Evolutionary conservation across 2,113 vertebrate species (phyloP).

Genomic region (Actenoides lindsayi): DNA sequence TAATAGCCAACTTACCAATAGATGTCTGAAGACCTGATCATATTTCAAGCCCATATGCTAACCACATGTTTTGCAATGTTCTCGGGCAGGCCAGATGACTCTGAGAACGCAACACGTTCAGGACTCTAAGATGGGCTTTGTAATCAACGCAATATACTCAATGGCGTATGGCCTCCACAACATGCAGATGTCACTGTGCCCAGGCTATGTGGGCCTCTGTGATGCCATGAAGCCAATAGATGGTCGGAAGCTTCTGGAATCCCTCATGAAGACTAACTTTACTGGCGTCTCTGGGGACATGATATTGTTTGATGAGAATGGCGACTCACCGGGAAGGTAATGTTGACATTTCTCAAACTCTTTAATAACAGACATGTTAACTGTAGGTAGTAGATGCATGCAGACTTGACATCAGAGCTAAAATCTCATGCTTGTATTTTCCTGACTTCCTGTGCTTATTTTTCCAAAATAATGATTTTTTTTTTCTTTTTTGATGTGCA

Average conservation of each 20-base stretch:
- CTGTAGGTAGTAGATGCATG: accelerated
- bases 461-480: not conserved
- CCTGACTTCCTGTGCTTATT: not conserved
- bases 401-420: not conserved
- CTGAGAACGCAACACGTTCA: conserved; percentile 92
- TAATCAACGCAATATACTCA: conserved; percentile 97
- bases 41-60: not conserved
- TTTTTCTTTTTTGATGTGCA: not conserved
- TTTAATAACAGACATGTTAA: not conserved
- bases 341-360: not conserved
- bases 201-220: conserved; percentile 89
- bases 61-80: not conserved
- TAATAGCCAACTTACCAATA: not conserved
- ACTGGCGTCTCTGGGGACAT: conserved; percentile 93
- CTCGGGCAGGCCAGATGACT: conserved; percentile 84
- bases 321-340: conserved; percentile 97
- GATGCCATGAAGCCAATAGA: conserved; percentile 96
- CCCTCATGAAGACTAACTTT: conserved; percentile 97
- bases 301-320: conserved; percentile 95
- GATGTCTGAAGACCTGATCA: not conserved
- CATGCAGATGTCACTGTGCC: conserved; percentile 91
- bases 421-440: not conserved
- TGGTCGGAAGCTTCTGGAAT: conserved; percentile 92
- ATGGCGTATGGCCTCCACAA: conserved; percentile 97
- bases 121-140: conserved; percentile 99